phyloP scores from a whole-genome alignment of 2,888 invertebrate species.

The Stenchaetothrips biformis region DNA sequence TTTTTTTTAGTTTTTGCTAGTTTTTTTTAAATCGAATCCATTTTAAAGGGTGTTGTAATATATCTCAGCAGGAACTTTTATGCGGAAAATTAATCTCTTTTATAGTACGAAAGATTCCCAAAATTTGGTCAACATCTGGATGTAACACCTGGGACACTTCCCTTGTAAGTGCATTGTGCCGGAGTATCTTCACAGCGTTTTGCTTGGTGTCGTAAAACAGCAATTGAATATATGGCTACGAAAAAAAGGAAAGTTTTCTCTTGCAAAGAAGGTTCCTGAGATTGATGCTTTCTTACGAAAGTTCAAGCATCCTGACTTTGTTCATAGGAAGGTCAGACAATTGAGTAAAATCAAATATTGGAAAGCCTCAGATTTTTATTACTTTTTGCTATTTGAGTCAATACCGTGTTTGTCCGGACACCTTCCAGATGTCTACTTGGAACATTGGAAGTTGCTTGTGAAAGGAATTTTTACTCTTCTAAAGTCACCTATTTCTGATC shows the following conservation, averaged over 20 bases:
- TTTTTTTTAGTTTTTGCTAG: too few species aligned
- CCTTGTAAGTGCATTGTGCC: neutral
- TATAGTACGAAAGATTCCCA: too few species aligned
- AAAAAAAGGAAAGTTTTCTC: too few species aligned
- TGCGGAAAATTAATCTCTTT: too few species aligned
- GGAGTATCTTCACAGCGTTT: neutral
- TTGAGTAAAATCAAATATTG: neutral
- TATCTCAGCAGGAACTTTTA: too few species aligned
- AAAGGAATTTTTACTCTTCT: neutral
- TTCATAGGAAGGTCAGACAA: neutral
- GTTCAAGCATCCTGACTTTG: neutral
- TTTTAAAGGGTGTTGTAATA: too few species aligned
- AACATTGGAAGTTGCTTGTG: neutral
- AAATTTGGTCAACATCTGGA: too few species aligned
- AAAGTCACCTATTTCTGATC: neutral
- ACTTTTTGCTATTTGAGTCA: neutral
- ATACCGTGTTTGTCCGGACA: neutral
- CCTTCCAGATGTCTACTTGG: neutral
- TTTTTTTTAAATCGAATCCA: too few species aligned
- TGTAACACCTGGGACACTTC: too few species aligned
- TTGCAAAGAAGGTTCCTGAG: too few species aligned
- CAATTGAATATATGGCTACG: too few species aligned
- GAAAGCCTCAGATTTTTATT: neutral
- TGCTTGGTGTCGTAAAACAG: neutral
- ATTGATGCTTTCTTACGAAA: neutral